Conservation (phyloP, 2,888 invertebrate genomes). For the Dynastes tityus region DNA sequence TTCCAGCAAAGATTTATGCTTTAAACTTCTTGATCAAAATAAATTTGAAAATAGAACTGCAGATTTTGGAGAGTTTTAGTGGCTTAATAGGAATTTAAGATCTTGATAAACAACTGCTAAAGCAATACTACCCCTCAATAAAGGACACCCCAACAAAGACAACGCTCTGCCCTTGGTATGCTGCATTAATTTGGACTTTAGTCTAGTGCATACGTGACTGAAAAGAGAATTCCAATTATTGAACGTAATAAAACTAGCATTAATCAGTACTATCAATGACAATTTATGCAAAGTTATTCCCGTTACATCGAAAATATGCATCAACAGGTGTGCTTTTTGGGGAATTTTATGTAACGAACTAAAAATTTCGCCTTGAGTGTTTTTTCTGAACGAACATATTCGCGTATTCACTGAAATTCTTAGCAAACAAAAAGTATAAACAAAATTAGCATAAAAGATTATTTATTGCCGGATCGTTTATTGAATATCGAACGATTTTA, state of each 20-base stretch:
- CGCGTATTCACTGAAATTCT: conserved; percentile 28
- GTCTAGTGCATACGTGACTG: not conserved
- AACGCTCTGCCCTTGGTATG: no score
- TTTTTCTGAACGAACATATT: conserved; percentile 16
- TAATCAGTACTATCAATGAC: conserved; percentile 1
- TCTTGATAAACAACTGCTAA: no score
- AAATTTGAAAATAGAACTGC: no score
- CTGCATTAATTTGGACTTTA: no score
- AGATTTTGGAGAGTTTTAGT: no score
- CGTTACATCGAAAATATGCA: conserved; percentile 11
- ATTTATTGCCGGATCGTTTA: conserved; percentile 17
- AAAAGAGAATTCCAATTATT: not conserved
- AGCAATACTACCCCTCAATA: no score
- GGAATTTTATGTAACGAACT: conserved; percentile 3
- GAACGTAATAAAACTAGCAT: not conserved
- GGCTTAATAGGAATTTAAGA: no score
- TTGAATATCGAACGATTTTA: conserved; percentile 28
- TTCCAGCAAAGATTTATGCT: no score
- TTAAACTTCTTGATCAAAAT: no score
- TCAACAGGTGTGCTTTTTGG: conserved; percentile 23
- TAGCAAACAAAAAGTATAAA: conserved; percentile 20
- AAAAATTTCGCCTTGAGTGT: conserved; percentile 39
- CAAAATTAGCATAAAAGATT: conserved; percentile 29
- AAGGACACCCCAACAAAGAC: no score
- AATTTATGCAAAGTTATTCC: conserved; percentile 26